Evolutionary conservation across 2,113 vertebrate species (phyloP), one percentile per base, ranked within the genome.

Genomic region (Heterocephalus glaber): DNA sequence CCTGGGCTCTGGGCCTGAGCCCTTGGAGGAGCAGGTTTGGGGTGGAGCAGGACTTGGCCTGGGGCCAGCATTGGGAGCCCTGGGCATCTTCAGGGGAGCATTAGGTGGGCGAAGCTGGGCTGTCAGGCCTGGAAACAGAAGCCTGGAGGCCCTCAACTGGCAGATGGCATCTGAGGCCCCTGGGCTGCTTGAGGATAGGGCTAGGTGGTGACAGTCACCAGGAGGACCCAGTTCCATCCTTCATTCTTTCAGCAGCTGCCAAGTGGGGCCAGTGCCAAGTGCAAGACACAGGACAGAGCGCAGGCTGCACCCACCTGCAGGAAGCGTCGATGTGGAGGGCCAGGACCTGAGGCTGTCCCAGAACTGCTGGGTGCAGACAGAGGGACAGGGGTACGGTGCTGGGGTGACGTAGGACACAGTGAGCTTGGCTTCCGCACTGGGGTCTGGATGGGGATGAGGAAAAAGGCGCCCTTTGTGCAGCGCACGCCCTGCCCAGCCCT

Each of bases 321-420:
- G 58, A 20, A 47, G 84, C 77, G 22, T 8, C 8, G 5, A 44
- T 28, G 72, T 6, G 2, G 52, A 5, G 28, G 52, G 19, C 12
- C 68, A 66, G 70, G 35, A 76, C 8, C 52, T 54, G 89, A 12
- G 0, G 3, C 89, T 61, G 22, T 60, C 6, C 13, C 17, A 20
- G 47, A 28, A 16, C 7, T 1, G 44, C 47, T 52, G 61, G 33
- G 24, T 22, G 11, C 33, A n/a, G 77, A 4, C 30, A 4, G 9
- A 33, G 26, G n/a, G 81, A 16, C 4, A 28, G 2, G 28, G 63
- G 11, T 14, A 4, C 0, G 0, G n/a, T 16, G 33, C 17, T 3
- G 7, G 33, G 68, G 2, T 4, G 41, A 20, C 0, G 0, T 17
- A 2, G 74, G 3, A 2, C 24, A 35, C 6, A 74, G 61, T 77